Evolutionary conservation across 2,888 invertebrate species (phyloP), one percentile per base, ranked within the genome.

Genomic region (Ophraella communa): DNA sequence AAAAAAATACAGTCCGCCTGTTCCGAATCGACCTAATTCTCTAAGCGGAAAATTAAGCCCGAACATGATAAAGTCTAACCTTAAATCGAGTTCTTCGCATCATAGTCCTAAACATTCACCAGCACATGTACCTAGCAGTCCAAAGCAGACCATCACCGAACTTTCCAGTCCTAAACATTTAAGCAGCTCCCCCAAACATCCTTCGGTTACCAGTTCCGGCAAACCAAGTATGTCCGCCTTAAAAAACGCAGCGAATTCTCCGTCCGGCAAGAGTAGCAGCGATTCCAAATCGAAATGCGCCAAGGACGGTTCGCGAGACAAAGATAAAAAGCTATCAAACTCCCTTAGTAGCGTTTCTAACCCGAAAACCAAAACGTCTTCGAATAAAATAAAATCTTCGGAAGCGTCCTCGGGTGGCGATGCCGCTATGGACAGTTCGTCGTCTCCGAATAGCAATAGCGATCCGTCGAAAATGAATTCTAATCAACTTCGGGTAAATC

Each of bases 201-300:
- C 88, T 0, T 84, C 84, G 21, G 87, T 88, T 0, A 86, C 89
- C 11, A 85, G 87, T 62, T 90, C 92, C 1, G 94, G 94, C 0
- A 95, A 95, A 77, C 94, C 94, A 0, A 94, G 94, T 76, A 93
- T 95, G 92, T 93, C 93, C 0, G 89, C 94, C 0, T 81, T 94
- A 20, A 94, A 94, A 78, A 94, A 91, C 35, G 93, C 93, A 4
- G 86, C 89, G 1, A 88, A 88, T 76, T 90, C 91, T 1, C 90
- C 90, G 1, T 88, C 87, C n/a, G 86, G 86, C 24, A 89, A 88
- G 78, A 85, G 85, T 23, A 85, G 86, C 18, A 87, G 86, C 70
- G 68, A 68, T n/a, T 85, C 86, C 64, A 87, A 87, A 81, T 77
- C 76, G 17, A 83, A 80, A 66, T 82, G 65, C 44, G 53, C 55